phyloP scores from a whole-genome alignment of 2,113 vertebrate species.

The Cyprinodon tularosa region DNA sequence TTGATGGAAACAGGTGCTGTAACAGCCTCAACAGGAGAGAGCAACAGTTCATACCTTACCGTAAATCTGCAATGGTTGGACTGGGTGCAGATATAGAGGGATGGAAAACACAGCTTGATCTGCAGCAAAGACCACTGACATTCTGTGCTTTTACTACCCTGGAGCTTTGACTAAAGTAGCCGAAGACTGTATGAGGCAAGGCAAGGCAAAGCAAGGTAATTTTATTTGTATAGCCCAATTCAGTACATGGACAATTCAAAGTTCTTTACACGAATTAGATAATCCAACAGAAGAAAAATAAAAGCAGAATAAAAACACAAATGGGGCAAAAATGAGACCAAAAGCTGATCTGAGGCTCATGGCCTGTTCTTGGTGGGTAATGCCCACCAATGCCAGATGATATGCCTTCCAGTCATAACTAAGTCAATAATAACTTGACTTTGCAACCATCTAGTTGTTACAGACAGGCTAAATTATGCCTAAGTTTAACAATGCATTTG shows the following conservation, averaged over 20 bases:
- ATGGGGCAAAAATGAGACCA: background rate
- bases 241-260: background rate
- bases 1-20: conserved; percentile 75
- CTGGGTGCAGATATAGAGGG: background rate
- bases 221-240: background rate
- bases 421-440: no score
- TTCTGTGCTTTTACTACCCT: background rate
- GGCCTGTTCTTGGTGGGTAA: no score
- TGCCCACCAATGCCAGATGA: no score
- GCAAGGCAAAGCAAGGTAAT: background rate
- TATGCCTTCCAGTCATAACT: no score
- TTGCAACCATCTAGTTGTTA: no score
- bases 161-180: background rate
- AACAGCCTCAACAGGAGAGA: conserved; percentile 53
- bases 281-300: no score
- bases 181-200: background rate
- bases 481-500: no score
- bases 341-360: no score
- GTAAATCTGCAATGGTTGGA: conserved; percentile 52
- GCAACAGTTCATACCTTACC: conserved; percentile 43
- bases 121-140: background rate
- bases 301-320: no score
- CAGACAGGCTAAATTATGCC: no score
- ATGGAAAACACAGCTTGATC: background rate
- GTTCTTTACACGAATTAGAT: no score